phyloP scores from a whole-genome alignment of 2,888 invertebrate genomes.

The Xanthorhoe designata region DNA sequence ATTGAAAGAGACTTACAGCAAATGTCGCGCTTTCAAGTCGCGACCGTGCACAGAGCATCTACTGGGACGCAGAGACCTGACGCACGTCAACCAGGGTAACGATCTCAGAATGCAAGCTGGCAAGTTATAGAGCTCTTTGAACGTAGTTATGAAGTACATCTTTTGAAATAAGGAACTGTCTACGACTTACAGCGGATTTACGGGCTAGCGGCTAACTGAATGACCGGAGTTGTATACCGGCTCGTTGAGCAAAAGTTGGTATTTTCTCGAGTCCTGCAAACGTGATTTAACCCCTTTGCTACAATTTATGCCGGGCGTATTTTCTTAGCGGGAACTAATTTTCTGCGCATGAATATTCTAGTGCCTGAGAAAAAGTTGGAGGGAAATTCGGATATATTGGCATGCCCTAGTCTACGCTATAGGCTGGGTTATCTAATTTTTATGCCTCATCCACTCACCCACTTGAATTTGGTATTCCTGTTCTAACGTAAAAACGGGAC shows the following conservation, averaged over 20 bases:
- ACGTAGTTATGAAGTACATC: slow-evolving; percentile 30
- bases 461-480: slow-evolving; percentile 33
- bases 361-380: slow-evolving; percentile 19
- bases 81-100: slow-evolving; percentile 57
- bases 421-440: slow-evolving; percentile 35
- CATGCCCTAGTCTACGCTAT: slow-evolving; percentile 25
- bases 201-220: slow-evolving; percentile 21
- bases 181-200: slow-evolving; percentile 20
- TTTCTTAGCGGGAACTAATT: slow-evolving; percentile 18
- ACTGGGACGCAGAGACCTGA: slow-evolving; percentile 42
- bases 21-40: slow-evolving; percentile 8
- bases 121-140: slow-evolving; percentile 30
- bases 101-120: slow-evolving; percentile 58
- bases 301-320: slow-evolving; percentile 18
- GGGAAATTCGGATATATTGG: slow-evolving; percentile 27
- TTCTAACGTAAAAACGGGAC: slow-evolving; percentile 32
- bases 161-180: slow-evolving; percentile 32
- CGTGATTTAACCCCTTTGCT: slow-evolving; percentile 14
- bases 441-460: slow-evolving; percentile 27
- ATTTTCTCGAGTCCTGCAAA: slow-evolving; percentile 17
- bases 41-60: background rate
- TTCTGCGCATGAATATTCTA: slow-evolving; percentile 30
- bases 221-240: slow-evolving; percentile 20
- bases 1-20: background rate
- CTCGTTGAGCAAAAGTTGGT: slow-evolving; percentile 21